A percentile compares a stretch with the other conserved stretches of the same genome.
Evolutionary conservation across 2,113 vertebrate genomes (phyloP).

Genomic region (Peromyscus leucopus): DNA sequence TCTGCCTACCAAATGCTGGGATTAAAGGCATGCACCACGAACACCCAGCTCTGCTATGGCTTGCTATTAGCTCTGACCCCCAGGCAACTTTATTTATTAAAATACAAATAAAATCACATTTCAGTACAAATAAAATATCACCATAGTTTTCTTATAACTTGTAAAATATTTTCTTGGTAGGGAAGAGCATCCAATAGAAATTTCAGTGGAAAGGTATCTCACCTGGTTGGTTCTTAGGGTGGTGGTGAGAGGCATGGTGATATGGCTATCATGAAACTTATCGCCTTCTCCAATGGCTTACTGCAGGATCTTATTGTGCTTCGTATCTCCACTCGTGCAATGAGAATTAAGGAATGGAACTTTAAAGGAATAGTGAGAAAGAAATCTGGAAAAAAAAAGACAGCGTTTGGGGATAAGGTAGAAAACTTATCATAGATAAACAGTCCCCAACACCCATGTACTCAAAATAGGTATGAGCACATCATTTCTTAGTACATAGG

Average conservation of each 20-base stretch:
- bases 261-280: not conserved
- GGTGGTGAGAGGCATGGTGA: not conserved
- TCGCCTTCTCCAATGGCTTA: not conserved
- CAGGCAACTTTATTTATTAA: too few relatives aligned
- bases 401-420: fast-evolving
- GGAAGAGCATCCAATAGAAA: not conserved
- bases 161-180: not conserved
- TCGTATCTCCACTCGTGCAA: not conserved
- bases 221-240: not conserved
- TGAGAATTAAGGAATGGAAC: not conserved
- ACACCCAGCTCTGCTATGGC: too few relatives aligned
- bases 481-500: not conserved
- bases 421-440: not conserved
- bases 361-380: not conserved
- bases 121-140: too few relatives aligned
- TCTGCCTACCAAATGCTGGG: too few relatives aligned
- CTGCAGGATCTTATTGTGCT: not conserved
- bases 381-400: not conserved
- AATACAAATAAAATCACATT: too few relatives aligned
- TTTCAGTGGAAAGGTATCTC: not conserved
- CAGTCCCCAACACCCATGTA: not conserved
- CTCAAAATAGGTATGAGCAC: not conserved
- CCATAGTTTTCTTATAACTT: not conserved
- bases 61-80: too few relatives aligned
- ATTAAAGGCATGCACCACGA: too few relatives aligned